These are phyloP conservation scores for Stegophylla sp. DNA, from an alignment of 2,888 invertebrate species.

Conservation along the genomic window DNA sequence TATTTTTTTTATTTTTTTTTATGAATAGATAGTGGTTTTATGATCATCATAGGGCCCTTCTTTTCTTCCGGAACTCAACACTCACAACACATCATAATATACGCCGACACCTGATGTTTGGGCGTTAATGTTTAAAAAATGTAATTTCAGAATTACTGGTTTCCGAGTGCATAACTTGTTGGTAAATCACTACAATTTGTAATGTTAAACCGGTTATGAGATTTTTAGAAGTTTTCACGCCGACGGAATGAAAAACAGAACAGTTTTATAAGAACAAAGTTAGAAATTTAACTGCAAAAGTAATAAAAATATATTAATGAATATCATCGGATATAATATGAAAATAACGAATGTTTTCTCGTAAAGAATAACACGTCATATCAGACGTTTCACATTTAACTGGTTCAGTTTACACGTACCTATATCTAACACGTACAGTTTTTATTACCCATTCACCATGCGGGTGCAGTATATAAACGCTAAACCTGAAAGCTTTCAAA, in stretches of 20 bases:
- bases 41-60: slow-evolving; percentile 43
- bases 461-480: no score
- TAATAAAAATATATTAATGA: not conserved
- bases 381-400: not conserved
- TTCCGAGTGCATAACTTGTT: slow-evolving; percentile 32
- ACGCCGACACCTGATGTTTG: slow-evolving; percentile 37
- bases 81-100: not conserved
- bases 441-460: slow-evolving; percentile 11
- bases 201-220: slow-evolving; percentile 38
- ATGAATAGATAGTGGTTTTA: slow-evolving; percentile 1
- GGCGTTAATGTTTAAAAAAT: slow-evolving; percentile 51
- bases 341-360: not conserved
- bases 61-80: slow-evolving; percentile 9
- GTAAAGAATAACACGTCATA: not conserved
- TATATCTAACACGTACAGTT: not conserved
- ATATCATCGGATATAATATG: not conserved
- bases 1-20: not conserved
- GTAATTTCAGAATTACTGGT: slow-evolving; percentile 36
- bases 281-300: not conserved
- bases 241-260: not conserved
- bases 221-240: slow-evolving; percentile 25
- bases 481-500: no score
- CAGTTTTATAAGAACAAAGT: not conserved
- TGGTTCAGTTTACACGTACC: not conserved
- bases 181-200: slow-evolving; percentile 47